A percentile compares a stretch with the other conserved stretches of the same genome.
Evolutionary conservation across 2,113 vertebrate species (phyloP).

Genomic region (Mormoops blainvillei): DNA sequence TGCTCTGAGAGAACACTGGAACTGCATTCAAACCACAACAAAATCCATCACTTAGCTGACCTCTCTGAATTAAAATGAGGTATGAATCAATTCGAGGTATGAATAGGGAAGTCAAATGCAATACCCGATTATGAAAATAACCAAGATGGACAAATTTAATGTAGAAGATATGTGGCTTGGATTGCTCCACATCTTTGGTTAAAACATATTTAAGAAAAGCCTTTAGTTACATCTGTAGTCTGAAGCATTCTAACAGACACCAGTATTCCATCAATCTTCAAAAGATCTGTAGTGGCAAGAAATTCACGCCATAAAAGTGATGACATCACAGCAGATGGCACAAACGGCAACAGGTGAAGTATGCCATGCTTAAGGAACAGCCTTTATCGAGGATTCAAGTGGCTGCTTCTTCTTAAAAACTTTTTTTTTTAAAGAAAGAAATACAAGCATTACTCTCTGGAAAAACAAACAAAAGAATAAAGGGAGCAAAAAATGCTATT

Average conservation of each 20-base stretch:
- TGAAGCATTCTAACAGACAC: constrained; percentile 83
- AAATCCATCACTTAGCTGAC: constrained; percentile 76
- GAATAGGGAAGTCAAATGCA: constrained; percentile 83
- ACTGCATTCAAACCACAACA: constrained; percentile 50
- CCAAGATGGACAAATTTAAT: constrained; percentile 76
- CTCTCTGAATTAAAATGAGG: constrained; percentile 88
- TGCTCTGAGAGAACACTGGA: constrained; percentile 80
- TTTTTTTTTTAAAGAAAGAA: constrained; percentile 63
- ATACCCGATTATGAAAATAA: constrained; percentile 77
- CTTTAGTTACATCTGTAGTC: constrained; percentile 84
- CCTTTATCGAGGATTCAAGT: constrained; percentile 86
- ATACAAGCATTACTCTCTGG: constrained; percentile 81
- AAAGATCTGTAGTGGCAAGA: constrained; percentile 83
- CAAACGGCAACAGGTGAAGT: constrained; percentile 82
- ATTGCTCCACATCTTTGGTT: constrained; percentile 94
- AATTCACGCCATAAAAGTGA: constrained; percentile 82
- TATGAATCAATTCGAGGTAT: constrained; percentile 92
- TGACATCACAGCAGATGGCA: constrained; percentile 83
- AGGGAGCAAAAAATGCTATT: constrained; percentile 77
- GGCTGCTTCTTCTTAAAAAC: constrained; percentile 72
- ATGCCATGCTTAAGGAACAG: constrained; percentile 84
- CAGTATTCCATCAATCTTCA: constrained; percentile 81
- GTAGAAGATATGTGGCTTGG: constrained; percentile 82
- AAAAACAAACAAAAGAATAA: constrained; percentile 69
- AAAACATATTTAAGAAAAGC: constrained; percentile 87